Evolutionary conservation across 2,797 vertebrate species (phyloP).

Genomic region (Psittacula echo): DNA sequence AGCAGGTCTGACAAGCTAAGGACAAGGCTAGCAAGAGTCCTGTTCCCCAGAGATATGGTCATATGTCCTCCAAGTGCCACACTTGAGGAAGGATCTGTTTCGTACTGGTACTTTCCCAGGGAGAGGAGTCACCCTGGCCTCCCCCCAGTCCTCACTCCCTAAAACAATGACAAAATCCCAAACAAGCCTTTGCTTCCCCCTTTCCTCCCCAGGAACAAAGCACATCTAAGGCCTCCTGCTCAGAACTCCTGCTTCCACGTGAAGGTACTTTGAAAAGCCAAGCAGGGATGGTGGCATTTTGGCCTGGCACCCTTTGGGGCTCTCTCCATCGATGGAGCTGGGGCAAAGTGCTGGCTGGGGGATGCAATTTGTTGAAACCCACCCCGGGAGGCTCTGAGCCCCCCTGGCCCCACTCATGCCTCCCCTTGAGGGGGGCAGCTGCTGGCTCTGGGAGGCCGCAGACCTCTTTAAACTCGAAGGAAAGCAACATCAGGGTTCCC

Average conservation of each 20-base stretch:
- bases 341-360: not conserved
- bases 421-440: slow-evolving; percentile 68
- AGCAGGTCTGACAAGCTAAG: not conserved
- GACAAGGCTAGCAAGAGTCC: not conserved
- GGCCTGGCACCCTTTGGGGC: accelerated
- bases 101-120: not conserved
- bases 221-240: not conserved
- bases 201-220: not conserved
- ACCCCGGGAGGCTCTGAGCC: slow-evolving; percentile 9
- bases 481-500: slow-evolving; percentile 78
- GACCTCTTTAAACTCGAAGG: slow-evolving; percentile 84
- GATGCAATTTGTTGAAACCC: slow-evolving; percentile 34
- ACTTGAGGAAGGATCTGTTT: not conserved
- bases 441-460: slow-evolving; percentile 78
- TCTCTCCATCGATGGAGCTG: not conserved
- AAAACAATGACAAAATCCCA: not conserved
- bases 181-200: not conserved
- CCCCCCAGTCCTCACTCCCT: not conserved
- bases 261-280: not conserved
- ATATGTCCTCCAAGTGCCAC: not conserved
- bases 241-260: accelerated
- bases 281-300: not conserved
- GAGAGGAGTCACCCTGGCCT: not conserved
- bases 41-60: not conserved
- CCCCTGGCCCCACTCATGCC: slow-evolving; percentile 4